Base-by-base conservation (phyloP, 1,140 invertebrate species). In the Spodoptera frugiperda region DNA sequence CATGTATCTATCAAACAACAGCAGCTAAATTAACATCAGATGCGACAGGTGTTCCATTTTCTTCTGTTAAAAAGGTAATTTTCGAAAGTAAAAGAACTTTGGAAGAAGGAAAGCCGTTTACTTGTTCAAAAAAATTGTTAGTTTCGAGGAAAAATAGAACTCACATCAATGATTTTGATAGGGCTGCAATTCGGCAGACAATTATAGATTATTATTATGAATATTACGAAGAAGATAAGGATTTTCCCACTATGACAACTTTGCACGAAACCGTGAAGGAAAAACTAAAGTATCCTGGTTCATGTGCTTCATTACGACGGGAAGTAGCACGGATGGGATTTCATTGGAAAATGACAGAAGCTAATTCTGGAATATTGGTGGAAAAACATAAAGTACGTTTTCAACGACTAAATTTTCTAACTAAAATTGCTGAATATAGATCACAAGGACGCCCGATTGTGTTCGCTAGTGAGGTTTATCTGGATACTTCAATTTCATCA, bases 381-480 rank as follows among this genome's bases (percentile, higher is more conserved):
- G 48, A 48, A 46, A 68, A 68, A 25, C 12, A 68, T 17, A 46
- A 68, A 21, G 51, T 68, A 12, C 65, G 59, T n/a, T 61, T 55
- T 17, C 54, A 19, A 14, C 17, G 30, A 9, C 19, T 44, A 39
- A 61, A 61, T 44, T 61, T 15, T 39, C 33, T 61, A 5, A 39
- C 9, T 39, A 61, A 61, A 61, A 61, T 61, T 44, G 14, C 59
- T 8, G 59, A 61, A 61, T 44, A 61, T 44, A 30, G 59, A 15
- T 14, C 39, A 30, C 59, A 61, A 39, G 39, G 39, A 15, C 59
- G 59, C n/a, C 59, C 59, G 6, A 61, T 61, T 11, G 59, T 61
- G 3, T 33, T 6, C 10, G 19, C 44, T 51, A 46, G 39, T 51
- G 65, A 68, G 49, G 49, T n/a, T 14, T 21, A 10, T 25, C 30